Conservation (phyloP, 2,888 invertebrate genomes). For the Chrysopilus asiliformis region DNA sequence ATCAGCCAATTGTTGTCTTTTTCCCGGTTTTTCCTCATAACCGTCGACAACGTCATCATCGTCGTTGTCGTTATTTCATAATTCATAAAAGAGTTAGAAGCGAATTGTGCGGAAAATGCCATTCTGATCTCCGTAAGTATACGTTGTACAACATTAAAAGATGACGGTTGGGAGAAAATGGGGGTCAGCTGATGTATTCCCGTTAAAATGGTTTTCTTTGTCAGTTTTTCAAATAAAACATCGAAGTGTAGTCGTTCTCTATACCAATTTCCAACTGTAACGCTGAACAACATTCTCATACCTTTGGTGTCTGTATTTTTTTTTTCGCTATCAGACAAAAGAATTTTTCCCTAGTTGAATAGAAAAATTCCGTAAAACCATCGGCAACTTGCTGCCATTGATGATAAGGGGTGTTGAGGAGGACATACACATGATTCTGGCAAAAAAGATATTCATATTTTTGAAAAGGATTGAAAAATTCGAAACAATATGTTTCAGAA, state of each 20-base stretch:
- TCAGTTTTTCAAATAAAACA: conserved; percentile 12
- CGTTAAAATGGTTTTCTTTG: conserved; percentile 14
- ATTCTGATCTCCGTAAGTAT: conserved; percentile 11
- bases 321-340: conserved; percentile 14
- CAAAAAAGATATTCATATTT: background rate
- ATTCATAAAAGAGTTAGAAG: conserved; percentile 16
- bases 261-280: conserved; percentile 5
- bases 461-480: background rate
- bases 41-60: background rate
- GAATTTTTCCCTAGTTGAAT: conserved; percentile 7
- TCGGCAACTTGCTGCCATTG: no score
- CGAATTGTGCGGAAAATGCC: conserved; percentile 16
- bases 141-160: conserved; percentile 1
- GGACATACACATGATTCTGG: background rate
- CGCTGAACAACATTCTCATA: conserved; percentile 7
- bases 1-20: conserved; percentile 2
- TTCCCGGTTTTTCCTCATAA: conserved; percentile 1
- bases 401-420: background rate
- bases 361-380: background rate
- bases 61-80: conserved; percentile 10
- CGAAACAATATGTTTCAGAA: background rate
- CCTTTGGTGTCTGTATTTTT: conserved; percentile 10
- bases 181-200: background rate
- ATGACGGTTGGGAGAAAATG: background rate
- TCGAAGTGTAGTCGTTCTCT: conserved; percentile 2